Conservation (phyloP, 2,113 vertebrate genomes). For the Nibea coibor region DNA sequence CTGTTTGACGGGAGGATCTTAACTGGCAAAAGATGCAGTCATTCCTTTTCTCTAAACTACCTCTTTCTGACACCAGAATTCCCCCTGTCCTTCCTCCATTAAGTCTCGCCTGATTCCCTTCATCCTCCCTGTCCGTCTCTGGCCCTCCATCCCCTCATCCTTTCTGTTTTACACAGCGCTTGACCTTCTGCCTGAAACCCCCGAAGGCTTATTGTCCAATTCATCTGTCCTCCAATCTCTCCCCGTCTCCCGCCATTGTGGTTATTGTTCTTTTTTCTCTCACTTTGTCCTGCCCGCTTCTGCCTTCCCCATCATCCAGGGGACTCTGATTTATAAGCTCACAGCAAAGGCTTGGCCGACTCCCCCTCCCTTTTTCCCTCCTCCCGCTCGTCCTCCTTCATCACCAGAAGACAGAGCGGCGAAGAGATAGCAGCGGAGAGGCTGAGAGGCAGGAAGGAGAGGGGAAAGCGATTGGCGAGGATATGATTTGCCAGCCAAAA, state of each 20-base stretch:
- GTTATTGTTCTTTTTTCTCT: slow-evolving; percentile 54
- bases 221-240: slow-evolving; percentile 65
- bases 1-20: neutral
- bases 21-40: neutral
- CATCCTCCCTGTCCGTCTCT: slow-evolving; percentile 4
- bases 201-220: slow-evolving; percentile 66
- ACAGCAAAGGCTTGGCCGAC: slow-evolving; percentile 23
- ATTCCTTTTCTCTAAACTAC: slow-evolving; percentile 9
- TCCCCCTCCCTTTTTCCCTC: neutral
- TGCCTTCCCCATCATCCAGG: slow-evolving; percentile 44
- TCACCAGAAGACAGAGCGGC: slow-evolving; percentile 23
- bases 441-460: neutral
- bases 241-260: slow-evolving; percentile 37
- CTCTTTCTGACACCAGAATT: slow-evolving; percentile 5
- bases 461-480: neutral
- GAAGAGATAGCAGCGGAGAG: slow-evolving; percentile 3
- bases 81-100: slow-evolving; percentile 11
- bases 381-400: neutral
- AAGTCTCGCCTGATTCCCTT: neutral
- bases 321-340: slow-evolving; percentile 68
- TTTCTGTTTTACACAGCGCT: slow-evolving; percentile 29
- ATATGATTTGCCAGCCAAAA: slow-evolving; percentile 68
- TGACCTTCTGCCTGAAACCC: slow-evolving; percentile 53
- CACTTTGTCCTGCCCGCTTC: slow-evolving; percentile 25
- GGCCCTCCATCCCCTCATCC: slow-evolving; percentile 22